These are phyloP conservation scores for Hucho hucho DNA, from an alignment of 2,113 vertebrate genomes.

Conservation along the genomic window DNA sequence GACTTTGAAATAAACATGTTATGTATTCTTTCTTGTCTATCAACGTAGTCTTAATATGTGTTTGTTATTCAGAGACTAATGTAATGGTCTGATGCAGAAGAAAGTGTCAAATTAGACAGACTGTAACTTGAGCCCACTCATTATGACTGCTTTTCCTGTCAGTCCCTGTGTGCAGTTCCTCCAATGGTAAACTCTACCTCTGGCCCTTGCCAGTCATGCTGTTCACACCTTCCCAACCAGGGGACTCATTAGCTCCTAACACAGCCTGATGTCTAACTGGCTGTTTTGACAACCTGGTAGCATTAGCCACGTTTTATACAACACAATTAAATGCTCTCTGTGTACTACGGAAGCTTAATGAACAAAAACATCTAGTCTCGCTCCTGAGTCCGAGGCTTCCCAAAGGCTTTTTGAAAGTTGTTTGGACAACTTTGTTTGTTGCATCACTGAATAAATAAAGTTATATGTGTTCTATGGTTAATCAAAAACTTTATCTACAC, in stretches of 20 bases:
- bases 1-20: too few species aligned
- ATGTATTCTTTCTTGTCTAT: too few species aligned
- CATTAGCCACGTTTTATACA: background rate
- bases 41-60: too few species aligned
- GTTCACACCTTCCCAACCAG: slow-evolving; percentile 3
- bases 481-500: too few species aligned
- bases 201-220: background rate
- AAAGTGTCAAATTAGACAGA: too few species aligned
- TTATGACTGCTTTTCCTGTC: background rate
- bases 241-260: slow-evolving; percentile 4
- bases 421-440: background rate
- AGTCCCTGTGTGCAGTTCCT: background rate
- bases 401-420: too few species aligned
- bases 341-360: background rate
- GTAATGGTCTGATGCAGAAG: too few species aligned
- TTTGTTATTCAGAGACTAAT: too few species aligned
- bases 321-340: background rate
- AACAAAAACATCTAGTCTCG: background rate
- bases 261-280: background rate
- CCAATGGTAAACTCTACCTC: background rate
- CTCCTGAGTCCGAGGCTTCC: too few species aligned
- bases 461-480: too few species aligned
- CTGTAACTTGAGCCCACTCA: background rate
- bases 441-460: background rate
- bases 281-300: background rate